Evolutionary conservation across 2,888 invertebrate genomes (phyloP), one percentile per base, ranked within the genome.

Genomic region (Lasioglossum oenotherae): DNA sequence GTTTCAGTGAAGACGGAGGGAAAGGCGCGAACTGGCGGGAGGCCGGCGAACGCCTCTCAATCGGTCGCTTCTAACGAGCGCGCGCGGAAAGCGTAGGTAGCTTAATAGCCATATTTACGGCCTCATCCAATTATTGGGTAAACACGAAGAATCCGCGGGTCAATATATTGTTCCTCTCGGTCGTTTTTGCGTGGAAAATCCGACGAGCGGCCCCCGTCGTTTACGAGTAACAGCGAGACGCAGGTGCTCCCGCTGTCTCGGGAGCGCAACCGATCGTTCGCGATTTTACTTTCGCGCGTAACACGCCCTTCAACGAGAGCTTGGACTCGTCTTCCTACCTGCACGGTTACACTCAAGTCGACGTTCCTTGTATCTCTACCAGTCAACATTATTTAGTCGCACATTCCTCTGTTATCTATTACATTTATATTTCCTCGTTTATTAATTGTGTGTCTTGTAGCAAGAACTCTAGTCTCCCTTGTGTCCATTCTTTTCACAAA

Each of bases 71-170:
- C 91, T 91, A 92, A 92, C 93, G 92, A 92, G 91, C 46, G 69
- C 87, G 80, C 81, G 87, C 86, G 86, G 82, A 88, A 90, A 92
- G 89, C 91, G 88, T 91, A 88, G 91, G 90, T 91, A 92, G 91
- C 92, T 85, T 93, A 93, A 93, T 93, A 91, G 91, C 90, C 91
- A 91, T 91, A 92, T 94, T 94, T 94, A 94, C 93, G 91, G 90
- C 92, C 94, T 92, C 91, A 91, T 94, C 93, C 93, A 94, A 94
- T 94, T 94, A 94, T 94, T 93, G 90, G 92, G 90, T 92, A 93
- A 93, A 93, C 93, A 93, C 84, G 86, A 88, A 53, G 85, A 88
- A 90, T 90, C 85, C 81, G 81, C 88, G 84, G 85, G 85, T 90
- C 90, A 73, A 90, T 90, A 87, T 73, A 81, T 87, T 71, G 80